Evolutionary conservation across 64 coral and sea anemone genomes (phyloP), one percentile per base, ranked within the genome.

Genomic region (Montipora foliosa): DNA sequence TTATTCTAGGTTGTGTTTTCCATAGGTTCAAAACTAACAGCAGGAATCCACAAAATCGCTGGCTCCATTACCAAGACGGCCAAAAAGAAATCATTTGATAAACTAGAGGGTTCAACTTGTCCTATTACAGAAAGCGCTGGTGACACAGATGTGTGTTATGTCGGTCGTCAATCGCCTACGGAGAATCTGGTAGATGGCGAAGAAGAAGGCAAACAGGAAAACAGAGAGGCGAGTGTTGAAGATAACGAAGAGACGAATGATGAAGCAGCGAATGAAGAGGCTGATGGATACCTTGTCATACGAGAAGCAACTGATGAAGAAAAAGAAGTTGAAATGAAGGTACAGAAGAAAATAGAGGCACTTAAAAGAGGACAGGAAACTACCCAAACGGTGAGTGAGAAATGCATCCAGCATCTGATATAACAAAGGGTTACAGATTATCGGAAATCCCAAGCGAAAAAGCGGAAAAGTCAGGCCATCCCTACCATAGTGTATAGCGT

Each of bases 281-380:
- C 47, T 8, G 90, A 87, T 21, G 57, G 76, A 45, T 74, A 76
- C 25, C 89, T 89, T 13, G 50, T 79, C 5, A 21, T 86, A 4
- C 75, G 93, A 79, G 93, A 95, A 62, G 87, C 93, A 0, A 95
- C 71, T 25, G 62, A 8, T 37, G 93, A 95, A 10, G 93, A 95
- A 58, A 85, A 90, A 46, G 88, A 95, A 67, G 62, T 95, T 55
- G 93, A 95, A 61, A 71, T 83, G 25, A 95, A 90, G 15, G 57
- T 95, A n/a, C 79, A 95, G 55, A 70, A 95, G 88, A 95, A 69
- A 19, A 95, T 95, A 37, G 52, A 84, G 20, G 79, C 58, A 14
- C 81, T 81, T 45, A 67, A 69, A 2, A 85, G 69, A 46, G 80
- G 22, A 49, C 80, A 90, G 13, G 80, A 95, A 16, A 22, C 1